Evolutionary conservation across 2,797 vertebrate genomes (phyloP).

Genomic region (Spinus pinus): DNA sequence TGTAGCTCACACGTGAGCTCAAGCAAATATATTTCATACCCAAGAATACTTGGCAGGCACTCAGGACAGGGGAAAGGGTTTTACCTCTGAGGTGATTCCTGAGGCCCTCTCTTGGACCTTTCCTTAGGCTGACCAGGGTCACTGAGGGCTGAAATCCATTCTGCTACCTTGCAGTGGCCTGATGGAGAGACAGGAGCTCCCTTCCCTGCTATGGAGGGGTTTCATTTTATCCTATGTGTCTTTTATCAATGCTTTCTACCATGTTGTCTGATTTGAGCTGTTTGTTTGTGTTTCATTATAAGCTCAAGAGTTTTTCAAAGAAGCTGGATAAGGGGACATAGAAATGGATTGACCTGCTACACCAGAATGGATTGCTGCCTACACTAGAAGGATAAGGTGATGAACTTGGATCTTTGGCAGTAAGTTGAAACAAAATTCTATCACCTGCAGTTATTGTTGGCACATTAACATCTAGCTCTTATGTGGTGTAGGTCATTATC

Average conservation of each 20-base stretch:
- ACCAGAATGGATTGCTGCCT: neutral
- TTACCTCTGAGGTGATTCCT: neutral
- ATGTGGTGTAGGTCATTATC: neutral
- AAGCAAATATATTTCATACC: fast-evolving
- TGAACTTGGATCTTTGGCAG: neutral
- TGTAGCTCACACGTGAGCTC: neutral
- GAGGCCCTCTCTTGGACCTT: neutral
- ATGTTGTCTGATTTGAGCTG: neutral
- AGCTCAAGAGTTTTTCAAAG: neutral
- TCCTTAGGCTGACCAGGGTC: neutral
- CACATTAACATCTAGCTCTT: neutral
- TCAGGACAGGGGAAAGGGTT: neutral
- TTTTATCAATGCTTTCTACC: neutral
- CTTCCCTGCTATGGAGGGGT: neutral
- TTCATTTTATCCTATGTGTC: neutral
- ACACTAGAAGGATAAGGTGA: neutral
- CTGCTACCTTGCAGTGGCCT: neutral
- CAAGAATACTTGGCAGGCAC: neutral
- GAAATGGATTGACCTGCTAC: neutral
- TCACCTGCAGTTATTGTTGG: neutral
- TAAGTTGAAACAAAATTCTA: neutral
- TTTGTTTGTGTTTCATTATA: neutral
- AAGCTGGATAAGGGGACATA: neutral
- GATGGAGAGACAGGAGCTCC: neutral
- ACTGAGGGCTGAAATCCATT: neutral